A percentile compares a stretch with the other conserved stretches of the same genome.
phyloP scores from a whole-genome alignment of 2,888 invertebrate species.

The Cantharis rufa region DNA sequence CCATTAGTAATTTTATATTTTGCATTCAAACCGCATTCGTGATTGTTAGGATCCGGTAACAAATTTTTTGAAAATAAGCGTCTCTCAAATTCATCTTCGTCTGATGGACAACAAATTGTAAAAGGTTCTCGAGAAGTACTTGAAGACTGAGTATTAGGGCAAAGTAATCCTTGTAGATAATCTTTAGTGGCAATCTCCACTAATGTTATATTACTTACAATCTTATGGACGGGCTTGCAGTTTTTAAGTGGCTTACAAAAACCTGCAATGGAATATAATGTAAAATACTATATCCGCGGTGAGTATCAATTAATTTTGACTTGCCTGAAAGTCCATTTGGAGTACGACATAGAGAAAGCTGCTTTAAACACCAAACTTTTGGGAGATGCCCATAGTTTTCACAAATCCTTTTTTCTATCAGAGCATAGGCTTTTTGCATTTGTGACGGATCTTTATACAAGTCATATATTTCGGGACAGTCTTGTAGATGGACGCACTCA shows the following conservation, averaged over 20 bases:
- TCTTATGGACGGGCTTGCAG: background rate
- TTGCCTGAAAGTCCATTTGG: constrained; percentile 39
- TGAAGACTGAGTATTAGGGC: background rate
- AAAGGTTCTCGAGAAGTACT: background rate
- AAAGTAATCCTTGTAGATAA: background rate
- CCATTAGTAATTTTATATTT: constrained; percentile 50
- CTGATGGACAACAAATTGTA: constrained; percentile 5
- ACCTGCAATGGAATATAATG: background rate
- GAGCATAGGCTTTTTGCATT: constrained; percentile 36
- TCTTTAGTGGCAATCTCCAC: background rate
- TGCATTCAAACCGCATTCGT: constrained; percentile 21
- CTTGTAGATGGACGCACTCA: constrained; percentile 43
- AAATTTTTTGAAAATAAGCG: background rate
- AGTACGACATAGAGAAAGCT: constrained; percentile 34
- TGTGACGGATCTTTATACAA: constrained; percentile 39
- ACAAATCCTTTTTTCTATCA: constrained; percentile 57
- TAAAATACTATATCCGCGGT: background rate
- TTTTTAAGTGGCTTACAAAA: background rate
- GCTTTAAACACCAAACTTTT: constrained; percentile 55
- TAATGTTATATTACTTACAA: background rate
- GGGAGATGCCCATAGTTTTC: constrained; percentile 58
- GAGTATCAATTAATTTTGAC: background rate
- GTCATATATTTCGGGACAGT: constrained; percentile 52
- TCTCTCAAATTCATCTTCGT: background rate
- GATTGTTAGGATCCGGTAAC: constrained; percentile 10